A percentile compares a stretch with the other conserved stretches of the same genome.
phyloP scores from a whole-genome alignment of 1,140 invertebrate genomes.

The Pachyrhynchus sulphureomaculatus region DNA sequence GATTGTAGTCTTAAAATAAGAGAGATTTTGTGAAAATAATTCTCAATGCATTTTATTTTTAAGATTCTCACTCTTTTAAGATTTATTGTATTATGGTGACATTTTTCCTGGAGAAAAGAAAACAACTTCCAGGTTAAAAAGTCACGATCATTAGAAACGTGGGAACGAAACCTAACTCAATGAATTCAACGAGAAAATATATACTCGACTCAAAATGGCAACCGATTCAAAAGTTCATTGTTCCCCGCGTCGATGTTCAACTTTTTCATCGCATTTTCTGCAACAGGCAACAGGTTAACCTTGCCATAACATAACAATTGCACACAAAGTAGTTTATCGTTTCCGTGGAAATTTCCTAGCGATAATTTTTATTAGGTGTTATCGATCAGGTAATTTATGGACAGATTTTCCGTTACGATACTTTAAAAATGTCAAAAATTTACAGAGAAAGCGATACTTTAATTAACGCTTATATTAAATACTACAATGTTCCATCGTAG shows the following conservation, averaged over 20 bases:
- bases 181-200: slow-evolving; percentile 28
- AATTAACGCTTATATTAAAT: no score
- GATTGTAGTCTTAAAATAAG: no score
- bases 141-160: slow-evolving; percentile 20
- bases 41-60: no score
- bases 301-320: slow-evolving; percentile 14
- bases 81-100: no score
- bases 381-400: not conserved
- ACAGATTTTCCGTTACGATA: not conserved
- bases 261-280: slow-evolving; percentile 31
- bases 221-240: slow-evolving; percentile 28
- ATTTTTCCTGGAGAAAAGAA: no score
- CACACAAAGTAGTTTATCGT: slow-evolving; percentile 17
- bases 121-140: not conserved
- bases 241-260: slow-evolving; percentile 28
- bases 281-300: slow-evolving; percentile 25
- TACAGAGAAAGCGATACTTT: no score
- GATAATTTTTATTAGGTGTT: not conserved
- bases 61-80: no score
- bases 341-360: slow-evolving; percentile 21
- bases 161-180: slow-evolving; percentile 24
- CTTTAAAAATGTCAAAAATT: no score
- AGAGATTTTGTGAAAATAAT: no score
- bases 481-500: no score
- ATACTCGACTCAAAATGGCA: slow-evolving; percentile 26